Conservation (phyloP, 2,888 invertebrate genomes). For the Apantesis nais region DNA sequence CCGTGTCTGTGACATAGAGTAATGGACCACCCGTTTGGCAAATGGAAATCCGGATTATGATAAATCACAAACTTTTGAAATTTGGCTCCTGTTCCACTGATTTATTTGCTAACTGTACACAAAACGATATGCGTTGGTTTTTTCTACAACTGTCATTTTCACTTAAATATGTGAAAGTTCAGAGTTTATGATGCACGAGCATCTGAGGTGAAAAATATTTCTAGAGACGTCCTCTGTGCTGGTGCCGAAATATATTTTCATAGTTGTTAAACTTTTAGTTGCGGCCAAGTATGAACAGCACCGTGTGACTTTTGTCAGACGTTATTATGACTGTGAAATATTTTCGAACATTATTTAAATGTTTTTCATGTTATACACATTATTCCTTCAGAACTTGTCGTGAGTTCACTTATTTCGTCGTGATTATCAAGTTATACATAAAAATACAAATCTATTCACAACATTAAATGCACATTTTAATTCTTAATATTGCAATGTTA, state of each 20-base stretch:
- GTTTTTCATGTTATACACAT: neutral
- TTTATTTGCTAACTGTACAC: slow-evolving; percentile 76
- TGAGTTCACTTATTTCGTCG: neutral
- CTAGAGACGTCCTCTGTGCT: slow-evolving; percentile 9
- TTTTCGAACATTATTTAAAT: neutral
- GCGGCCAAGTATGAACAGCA: slow-evolving; percentile 1
- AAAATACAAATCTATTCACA: neutral
- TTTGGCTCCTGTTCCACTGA: slow-evolving; percentile 77
- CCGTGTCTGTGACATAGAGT: slow-evolving; percentile 81
- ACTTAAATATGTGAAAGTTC: slow-evolving; percentile 43
- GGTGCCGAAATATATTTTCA: neutral
- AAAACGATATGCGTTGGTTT: slow-evolving; percentile 68
- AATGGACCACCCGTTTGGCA: slow-evolving; percentile 80
- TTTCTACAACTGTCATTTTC: slow-evolving; percentile 48
- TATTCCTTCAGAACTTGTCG: neutral
- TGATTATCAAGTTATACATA: neutral
- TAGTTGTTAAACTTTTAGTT: slow-evolving; percentile 8
- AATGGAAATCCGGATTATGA: slow-evolving; percentile 84
- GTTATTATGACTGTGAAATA: slow-evolving; percentile 1
- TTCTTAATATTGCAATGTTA: neutral
- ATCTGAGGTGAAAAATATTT: slow-evolving; percentile 16
- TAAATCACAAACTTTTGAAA: slow-evolving; percentile 84
- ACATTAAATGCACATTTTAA: neutral
- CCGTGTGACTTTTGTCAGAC: slow-evolving; percentile 2
- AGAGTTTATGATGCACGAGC: slow-evolving; percentile 19